Evolutionary conservation across 2,113 vertebrate species (phyloP).

Genomic region (Corvus hawaiiensis): DNA sequence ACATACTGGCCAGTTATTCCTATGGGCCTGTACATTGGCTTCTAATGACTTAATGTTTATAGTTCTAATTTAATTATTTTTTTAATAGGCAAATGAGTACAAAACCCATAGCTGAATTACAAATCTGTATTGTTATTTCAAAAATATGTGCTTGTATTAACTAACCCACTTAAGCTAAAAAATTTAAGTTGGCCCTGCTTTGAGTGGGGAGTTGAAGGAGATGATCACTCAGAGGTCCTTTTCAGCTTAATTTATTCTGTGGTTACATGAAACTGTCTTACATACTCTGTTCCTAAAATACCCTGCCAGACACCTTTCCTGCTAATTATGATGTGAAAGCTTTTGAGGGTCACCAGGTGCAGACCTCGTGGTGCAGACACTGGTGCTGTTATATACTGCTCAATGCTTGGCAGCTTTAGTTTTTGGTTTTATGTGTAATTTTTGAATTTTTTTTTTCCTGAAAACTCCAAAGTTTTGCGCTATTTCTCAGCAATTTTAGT

Average conservation of each 20-base stretch:
- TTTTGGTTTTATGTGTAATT: neutral
- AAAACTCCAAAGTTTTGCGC: neutral
- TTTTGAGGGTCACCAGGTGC: neutral
- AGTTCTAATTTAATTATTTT: neutral
- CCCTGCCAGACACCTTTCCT: neutral
- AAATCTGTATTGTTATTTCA: neutral
- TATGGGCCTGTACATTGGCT: neutral
- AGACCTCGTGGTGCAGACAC: neutral
- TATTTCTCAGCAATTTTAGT: neutral
- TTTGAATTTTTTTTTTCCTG: neutral
- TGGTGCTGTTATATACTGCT: neutral
- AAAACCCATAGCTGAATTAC: neutral
- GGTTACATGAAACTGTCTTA: neutral
- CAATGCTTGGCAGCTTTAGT: neutral
- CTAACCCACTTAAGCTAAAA: neutral
- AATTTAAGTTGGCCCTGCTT: neutral
- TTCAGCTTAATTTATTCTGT: neutral
- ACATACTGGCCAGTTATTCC: neutral
- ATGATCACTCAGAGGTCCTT: neutral
- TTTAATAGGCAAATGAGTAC: neutral
- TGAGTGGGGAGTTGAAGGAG: neutral
- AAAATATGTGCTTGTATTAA: neutral
- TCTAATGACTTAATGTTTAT: neutral
- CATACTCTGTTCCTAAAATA: neutral
- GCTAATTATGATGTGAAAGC: neutral